Conservation (phyloP, 2,113 vertebrate genomes). For the Setophaga petechia region DNA sequence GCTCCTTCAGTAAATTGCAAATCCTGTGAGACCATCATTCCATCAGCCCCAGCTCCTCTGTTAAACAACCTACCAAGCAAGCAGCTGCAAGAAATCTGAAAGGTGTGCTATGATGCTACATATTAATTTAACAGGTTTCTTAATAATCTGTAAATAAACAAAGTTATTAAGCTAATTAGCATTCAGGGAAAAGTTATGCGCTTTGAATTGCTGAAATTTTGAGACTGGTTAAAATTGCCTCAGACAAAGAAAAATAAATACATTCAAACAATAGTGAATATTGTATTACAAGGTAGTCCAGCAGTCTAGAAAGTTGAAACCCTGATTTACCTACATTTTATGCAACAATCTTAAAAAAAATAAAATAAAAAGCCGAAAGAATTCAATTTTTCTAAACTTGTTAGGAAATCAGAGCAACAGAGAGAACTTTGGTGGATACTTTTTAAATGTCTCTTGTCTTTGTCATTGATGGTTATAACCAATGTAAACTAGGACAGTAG, state of each 20-base stretch:
- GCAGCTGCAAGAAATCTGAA: neutral
- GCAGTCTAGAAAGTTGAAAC: neutral
- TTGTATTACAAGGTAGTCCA: neutral
- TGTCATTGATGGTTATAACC: fast-evolving
- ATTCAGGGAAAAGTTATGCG: neutral
- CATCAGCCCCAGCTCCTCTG: neutral
- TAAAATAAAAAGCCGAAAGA: neutral
- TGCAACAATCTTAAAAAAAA: neutral
- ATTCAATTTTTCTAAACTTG: fast-evolving
- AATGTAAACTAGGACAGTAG: fast-evolving
- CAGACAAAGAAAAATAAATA: neutral
- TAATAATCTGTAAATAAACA: constrained; percentile 53
- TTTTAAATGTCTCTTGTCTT: neutral
- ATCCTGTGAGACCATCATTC: neutral
- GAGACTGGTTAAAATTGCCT: neutral
- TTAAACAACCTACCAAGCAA: neutral
- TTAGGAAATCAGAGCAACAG: neutral
- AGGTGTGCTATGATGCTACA: neutral
- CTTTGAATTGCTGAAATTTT: neutral
- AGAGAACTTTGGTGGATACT: no score
- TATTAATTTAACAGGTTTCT: constrained; percentile 12
- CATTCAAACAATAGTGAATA: neutral
- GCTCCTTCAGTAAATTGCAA: constrained; percentile 26
- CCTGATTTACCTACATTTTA: neutral
- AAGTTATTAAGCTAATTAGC: neutral